phyloP scores from a whole-genome alignment of 2,113 vertebrate species.

The Piprites chloris region DNA sequence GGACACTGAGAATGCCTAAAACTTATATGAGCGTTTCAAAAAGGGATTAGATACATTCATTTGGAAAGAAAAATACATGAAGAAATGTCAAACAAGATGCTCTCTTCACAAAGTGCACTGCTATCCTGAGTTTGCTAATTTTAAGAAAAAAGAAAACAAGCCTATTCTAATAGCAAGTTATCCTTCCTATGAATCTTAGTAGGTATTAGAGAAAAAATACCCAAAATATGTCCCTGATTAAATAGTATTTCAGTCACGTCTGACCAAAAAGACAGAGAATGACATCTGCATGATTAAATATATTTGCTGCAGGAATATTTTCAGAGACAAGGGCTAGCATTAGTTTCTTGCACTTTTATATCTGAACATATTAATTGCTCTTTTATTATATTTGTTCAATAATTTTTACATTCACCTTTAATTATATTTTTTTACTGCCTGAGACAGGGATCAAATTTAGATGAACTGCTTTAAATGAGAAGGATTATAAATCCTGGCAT shows the following conservation, averaged over 20 bases:
- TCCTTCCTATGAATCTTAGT: background rate
- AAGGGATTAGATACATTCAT: background rate
- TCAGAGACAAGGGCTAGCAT: background rate
- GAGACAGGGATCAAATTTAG: background rate
- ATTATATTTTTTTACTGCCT: conserved; percentile 18
- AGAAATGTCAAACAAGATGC: background rate
- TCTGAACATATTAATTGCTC: background rate
- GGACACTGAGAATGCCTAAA: background rate
- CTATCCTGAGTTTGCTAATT: background rate
- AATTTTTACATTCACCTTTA: conserved; percentile 34
- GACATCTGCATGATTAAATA: background rate
- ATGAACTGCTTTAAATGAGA: conserved; percentile 3
- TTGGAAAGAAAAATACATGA: background rate
- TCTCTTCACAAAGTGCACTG: background rate
- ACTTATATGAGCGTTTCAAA: background rate
- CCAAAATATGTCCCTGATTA: background rate
- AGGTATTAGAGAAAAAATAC: background rate
- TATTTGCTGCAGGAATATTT: background rate
- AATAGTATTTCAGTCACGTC: background rate
- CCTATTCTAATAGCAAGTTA: background rate
- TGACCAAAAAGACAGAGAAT: background rate
- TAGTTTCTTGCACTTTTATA: conserved; percentile 25
- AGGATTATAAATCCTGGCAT: background rate
- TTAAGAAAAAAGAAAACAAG: background rate
- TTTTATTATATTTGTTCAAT: conserved; percentile 40